A percentile compares a stretch with the other conserved stretches of the same genome.
These are phyloP conservation scores for Platypus cylindrus DNA, from an alignment of 2,888 invertebrate genomes.

Conservation along the genomic window DNA sequence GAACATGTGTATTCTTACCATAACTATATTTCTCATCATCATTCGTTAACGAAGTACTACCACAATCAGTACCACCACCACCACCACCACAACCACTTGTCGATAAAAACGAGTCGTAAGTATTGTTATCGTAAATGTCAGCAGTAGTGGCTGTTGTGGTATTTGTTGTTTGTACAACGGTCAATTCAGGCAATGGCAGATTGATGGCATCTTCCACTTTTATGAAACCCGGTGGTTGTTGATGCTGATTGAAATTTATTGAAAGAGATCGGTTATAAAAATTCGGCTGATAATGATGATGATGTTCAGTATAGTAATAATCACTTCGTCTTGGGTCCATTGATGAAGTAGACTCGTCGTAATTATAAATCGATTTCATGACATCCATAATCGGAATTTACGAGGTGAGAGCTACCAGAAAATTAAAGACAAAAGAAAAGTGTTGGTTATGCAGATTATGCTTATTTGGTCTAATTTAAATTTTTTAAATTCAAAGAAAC, in stretches of 20 bases:
- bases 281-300: constrained; percentile 11
- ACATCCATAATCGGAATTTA: constrained; percentile 25
- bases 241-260: constrained; percentile 9
- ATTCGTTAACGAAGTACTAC: constrained; percentile 24
- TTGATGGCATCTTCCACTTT: constrained; percentile 16
- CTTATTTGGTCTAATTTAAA: too few species aligned
- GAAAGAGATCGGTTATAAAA: constrained; percentile 9
- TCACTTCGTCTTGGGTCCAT: constrained; percentile 14
- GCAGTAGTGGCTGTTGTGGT: constrained; percentile 9
- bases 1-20: constrained; percentile 10
- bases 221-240: constrained; percentile 14
- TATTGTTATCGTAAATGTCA: constrained; percentile 26
- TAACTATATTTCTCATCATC: constrained; percentile 19
- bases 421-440: too few species aligned
- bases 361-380: constrained; percentile 27
- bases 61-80: too few species aligned
- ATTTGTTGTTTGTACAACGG: too few species aligned
- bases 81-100: too few species aligned
- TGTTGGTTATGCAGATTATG: too few species aligned
- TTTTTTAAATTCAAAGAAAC: too few species aligned
- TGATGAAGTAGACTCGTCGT: constrained; percentile 15
- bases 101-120: constrained; percentile 29
- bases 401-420: too few species aligned
- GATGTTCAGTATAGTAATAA: constrained; percentile 13
- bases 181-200: constrained; percentile 9